Evolutionary conservation across 1,140 invertebrate species (phyloP).

Genomic region (Plodia interpunctella): DNA sequence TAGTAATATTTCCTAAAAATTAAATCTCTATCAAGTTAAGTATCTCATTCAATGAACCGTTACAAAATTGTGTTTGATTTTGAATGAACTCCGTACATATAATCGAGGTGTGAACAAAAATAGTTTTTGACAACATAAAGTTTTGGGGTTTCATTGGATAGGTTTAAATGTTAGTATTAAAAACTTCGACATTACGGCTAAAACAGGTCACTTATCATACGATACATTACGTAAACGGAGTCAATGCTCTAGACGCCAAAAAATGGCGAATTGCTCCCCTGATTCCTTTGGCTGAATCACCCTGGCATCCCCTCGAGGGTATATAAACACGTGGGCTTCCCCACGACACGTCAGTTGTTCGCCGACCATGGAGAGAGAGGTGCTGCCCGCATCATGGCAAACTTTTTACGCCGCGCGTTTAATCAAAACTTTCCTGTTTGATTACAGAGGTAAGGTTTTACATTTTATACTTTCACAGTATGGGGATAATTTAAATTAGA

Average conservation of each 20-base stretch:
- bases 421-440: constrained; percentile 34
- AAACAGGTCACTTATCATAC: too few species aligned
- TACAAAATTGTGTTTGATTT: too few species aligned
- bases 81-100: too few species aligned
- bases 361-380: constrained; percentile 15
- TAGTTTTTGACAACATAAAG: too few species aligned
- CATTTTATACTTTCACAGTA: neutral
- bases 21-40: too few species aligned
- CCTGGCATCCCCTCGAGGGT: constrained; percentile 11
- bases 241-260: constrained; percentile 9
- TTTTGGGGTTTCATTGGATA: too few species aligned
- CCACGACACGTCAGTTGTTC: constrained; percentile 28
- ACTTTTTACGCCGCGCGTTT: constrained; percentile 44
- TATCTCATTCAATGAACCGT: too few species aligned
- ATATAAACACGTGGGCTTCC: constrained; percentile 46
- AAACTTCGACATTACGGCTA: too few species aligned
- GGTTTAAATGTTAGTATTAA: too few species aligned
- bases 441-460: constrained; percentile 20
- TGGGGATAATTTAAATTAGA: too few species aligned
- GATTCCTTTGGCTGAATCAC: constrained; percentile 7
- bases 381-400: constrained; percentile 21
- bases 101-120: too few species aligned
- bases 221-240: constrained; percentile 5
- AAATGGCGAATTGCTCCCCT: constrained; percentile 2
- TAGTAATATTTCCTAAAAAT: too few species aligned